Conservation (phyloP, 2,113 vertebrate genomes). For the Leiothrix lutea region DNA sequence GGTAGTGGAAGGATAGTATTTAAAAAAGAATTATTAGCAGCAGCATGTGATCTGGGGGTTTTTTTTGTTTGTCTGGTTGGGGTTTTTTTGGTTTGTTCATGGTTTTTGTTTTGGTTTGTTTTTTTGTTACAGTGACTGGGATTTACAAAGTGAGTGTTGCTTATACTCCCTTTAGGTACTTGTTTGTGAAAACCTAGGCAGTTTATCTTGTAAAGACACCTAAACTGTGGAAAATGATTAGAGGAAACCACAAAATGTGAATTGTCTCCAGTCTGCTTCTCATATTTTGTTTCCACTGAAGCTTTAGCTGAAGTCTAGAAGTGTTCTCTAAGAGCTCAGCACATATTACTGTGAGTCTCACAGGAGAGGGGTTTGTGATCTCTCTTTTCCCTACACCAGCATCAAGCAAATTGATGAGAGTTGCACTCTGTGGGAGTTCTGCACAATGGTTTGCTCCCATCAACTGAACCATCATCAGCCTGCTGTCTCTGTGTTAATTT, state of each 20-base stretch:
- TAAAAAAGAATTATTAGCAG: background rate
- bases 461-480: background rate
- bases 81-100: accelerated
- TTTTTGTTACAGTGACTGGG: background rate
- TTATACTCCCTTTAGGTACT: background rate
- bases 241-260: background rate
- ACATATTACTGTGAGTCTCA: background rate
- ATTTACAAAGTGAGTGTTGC: background rate
- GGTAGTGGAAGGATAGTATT: background rate
- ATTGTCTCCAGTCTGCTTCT: background rate
- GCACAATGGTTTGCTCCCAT: background rate
- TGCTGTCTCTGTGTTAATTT: background rate
- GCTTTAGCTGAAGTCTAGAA: background rate
- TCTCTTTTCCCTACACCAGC: background rate
- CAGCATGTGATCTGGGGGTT: background rate
- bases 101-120: background rate
- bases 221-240: background rate
- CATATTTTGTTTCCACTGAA: background rate
- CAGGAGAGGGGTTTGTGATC: background rate
- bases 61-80: background rate
- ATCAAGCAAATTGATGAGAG: background rate
- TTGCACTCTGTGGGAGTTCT: background rate
- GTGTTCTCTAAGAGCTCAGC: background rate
- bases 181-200: background rate
- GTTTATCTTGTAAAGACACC: background rate